Evolutionary conservation across 2,797 vertebrate species (phyloP).

Genomic region (Anas bernieri): DNA sequence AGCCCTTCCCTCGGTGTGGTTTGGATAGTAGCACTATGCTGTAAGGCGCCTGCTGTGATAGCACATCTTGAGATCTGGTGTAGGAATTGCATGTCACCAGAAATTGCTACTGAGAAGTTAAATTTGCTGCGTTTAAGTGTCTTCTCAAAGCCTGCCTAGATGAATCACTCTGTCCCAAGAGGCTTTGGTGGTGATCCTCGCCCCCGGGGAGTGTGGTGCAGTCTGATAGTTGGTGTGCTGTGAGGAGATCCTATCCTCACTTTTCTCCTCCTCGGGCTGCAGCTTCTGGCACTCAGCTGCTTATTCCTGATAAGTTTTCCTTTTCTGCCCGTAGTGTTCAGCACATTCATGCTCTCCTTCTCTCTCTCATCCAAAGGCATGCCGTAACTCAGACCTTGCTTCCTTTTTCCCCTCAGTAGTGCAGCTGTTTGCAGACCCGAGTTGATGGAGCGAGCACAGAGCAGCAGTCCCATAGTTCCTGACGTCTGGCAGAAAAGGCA

Average conservation of each 20-base stretch:
- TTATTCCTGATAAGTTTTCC: not conserved
- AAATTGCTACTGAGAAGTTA: not conserved
- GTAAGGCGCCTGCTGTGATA: not conserved
- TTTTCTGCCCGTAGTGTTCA: not conserved
- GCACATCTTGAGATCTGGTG: not conserved
- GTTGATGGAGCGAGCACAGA: not conserved
- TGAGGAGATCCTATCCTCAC: not conserved
- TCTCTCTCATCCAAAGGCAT: not conserved
- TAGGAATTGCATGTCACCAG: not conserved
- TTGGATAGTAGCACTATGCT: not conserved
- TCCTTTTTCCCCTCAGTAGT: not conserved
- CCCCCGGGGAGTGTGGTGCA: not conserved
- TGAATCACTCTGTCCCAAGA: not conserved
- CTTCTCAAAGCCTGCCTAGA: not conserved
- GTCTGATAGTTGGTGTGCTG: not conserved
- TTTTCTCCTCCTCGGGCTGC: not conserved
- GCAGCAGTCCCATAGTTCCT: slow-evolving; percentile 12
- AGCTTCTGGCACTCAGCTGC: not conserved
- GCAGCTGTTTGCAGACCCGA: not conserved
- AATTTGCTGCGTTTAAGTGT: not conserved
- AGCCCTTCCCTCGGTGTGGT: not conserved
- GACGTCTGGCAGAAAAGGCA: slow-evolving; percentile 23
- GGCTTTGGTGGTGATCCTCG: not conserved
- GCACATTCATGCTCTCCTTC: fast-evolving
- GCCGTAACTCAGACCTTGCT: not conserved